A percentile compares a stretch with the other conserved stretches of the same genome.
phyloP scores from a whole-genome alignment of 2,113 vertebrate genomes.

The Festucalex cinctus region DNA sequence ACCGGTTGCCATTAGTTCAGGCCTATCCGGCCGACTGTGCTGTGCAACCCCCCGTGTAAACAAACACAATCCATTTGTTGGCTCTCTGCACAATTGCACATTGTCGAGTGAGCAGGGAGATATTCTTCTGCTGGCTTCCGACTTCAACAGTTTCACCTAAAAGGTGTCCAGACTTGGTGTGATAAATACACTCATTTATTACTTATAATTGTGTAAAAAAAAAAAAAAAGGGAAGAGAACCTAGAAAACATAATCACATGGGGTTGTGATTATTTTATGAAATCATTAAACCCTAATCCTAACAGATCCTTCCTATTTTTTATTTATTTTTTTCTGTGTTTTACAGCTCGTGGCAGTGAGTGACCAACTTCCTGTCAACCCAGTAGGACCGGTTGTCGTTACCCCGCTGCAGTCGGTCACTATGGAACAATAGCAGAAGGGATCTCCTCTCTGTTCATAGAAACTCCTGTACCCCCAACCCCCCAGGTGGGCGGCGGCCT shows the following conservation, averaged over 20 bases:
- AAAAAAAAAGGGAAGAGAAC: too few species aligned
- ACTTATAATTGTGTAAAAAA: too few species aligned
- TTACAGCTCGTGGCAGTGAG: slow-evolving; percentile 36
- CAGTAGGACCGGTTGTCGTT: slow-evolving; percentile 8
- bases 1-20: slow-evolving; percentile 27
- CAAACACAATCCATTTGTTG: slow-evolving; percentile 44
- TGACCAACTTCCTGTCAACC: slow-evolving; percentile 19
- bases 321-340: slow-evolving; percentile 38
- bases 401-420: slow-evolving; percentile 20
- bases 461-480: not conserved
- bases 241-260: too few species aligned
- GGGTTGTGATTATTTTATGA: too few species aligned
- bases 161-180: not conserved
- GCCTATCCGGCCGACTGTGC: slow-evolving; percentile 29
- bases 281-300: too few species aligned
- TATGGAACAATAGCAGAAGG: slow-evolving; percentile 38
- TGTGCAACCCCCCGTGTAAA: slow-evolving; percentile 39
- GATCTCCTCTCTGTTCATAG: slow-evolving; percentile 11
- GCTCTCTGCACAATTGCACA: slow-evolving; percentile 25
- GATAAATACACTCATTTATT: not conserved
- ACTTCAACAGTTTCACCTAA: slow-evolving; percentile 27
- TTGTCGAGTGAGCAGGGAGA: slow-evolving; percentile 1
- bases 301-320: too few species aligned
- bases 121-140: slow-evolving; percentile 7
- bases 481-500: slow-evolving; percentile 17